phyloP scores from a whole-genome alignment of 2,797 vertebrate genomes.

The Centroberyx gerrardi region DNA sequence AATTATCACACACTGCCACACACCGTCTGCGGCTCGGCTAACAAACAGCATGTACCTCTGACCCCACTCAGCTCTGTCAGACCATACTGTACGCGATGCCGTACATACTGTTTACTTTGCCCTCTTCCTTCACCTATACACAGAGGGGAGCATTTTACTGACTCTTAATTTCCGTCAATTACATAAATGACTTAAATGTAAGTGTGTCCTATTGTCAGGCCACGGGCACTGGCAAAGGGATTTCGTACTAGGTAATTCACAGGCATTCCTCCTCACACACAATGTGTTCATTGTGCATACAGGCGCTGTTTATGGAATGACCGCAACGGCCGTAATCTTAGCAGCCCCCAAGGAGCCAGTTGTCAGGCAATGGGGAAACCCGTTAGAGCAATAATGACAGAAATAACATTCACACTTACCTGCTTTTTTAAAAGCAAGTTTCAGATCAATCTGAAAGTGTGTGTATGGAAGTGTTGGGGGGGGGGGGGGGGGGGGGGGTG shows the following conservation, averaged over 20 bases:
- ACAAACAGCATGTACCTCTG: slow-evolving; percentile 65
- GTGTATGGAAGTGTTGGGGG: slow-evolving; percentile 2
- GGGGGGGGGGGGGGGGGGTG: slow-evolving; percentile 8
- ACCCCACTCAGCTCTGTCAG: slow-evolving; percentile 48
- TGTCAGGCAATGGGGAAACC: slow-evolving; percentile 73
- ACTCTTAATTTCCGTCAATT: slow-evolving; percentile 62
- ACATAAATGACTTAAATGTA: slow-evolving; percentile 44
- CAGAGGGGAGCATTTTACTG: slow-evolving; percentile 25
- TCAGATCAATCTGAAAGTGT: slow-evolving; percentile 27
- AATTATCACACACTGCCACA: slow-evolving; percentile 81
- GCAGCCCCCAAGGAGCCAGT: slow-evolving; percentile 71
- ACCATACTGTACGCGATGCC: slow-evolving; percentile 52
- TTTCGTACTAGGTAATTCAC: slow-evolving; percentile 63
- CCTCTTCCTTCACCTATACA: slow-evolving; percentile 62
- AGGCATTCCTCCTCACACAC: slow-evolving; percentile 65
- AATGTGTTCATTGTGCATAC: slow-evolving; percentile 83
- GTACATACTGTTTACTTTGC: slow-evolving; percentile 57
- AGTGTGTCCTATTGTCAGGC: slow-evolving; percentile 57
- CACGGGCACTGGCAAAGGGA: slow-evolving; percentile 43
- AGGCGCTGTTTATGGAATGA: slow-evolving; percentile 70
- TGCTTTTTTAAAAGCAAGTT: slow-evolving; percentile 48
- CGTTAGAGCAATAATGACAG: slow-evolving; percentile 79
- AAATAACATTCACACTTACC: slow-evolving; percentile 77
- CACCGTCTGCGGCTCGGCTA: slow-evolving; percentile 61
- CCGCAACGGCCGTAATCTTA: slow-evolving; percentile 76